A percentile compares a stretch with the other conserved stretches of the same genome.
phyloP scores from a whole-genome alignment of 2,113 vertebrate genomes.

The Eclectus roratus region DNA sequence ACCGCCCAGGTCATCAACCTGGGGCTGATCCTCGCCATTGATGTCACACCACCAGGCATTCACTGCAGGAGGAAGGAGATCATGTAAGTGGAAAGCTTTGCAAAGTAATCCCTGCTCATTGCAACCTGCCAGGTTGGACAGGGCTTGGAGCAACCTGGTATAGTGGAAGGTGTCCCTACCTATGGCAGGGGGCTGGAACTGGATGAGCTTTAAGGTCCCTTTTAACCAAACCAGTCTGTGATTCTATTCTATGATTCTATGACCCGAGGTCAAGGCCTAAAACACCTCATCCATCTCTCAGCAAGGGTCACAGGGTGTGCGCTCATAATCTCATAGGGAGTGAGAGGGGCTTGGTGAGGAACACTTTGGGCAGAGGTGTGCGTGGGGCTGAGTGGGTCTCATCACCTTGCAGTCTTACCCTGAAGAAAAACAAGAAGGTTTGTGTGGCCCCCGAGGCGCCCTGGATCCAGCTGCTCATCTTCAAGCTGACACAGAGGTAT shows the following conservation, averaged over 20 bases:
- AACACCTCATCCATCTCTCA: accelerated
- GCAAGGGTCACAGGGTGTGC: background rate
- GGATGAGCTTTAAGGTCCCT: background rate
- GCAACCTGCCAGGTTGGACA: background rate
- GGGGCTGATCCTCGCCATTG: constrained; percentile 33
- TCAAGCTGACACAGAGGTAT: constrained; percentile 11
- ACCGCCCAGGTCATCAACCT: constrained; percentile 2
- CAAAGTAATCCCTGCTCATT: accelerated
- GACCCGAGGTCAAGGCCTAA: background rate
- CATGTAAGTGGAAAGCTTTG: constrained; percentile 17
- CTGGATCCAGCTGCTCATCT: constrained; percentile 63
- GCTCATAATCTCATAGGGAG: accelerated
- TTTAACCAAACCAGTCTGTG: background rate
- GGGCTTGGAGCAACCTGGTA: background rate
- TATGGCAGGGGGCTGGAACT: background rate
- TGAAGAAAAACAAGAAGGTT: constrained; percentile 42
- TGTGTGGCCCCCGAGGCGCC: background rate
- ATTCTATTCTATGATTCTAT: background rate
- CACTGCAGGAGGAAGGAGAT: constrained; percentile 63
- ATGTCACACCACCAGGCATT: background rate
- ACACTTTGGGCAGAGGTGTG: accelerated
- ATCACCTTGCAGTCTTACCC: background rate
- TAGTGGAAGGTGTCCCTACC: background rate
- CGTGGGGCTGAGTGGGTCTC: background rate
- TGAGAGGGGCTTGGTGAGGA: background rate